These are phyloP conservation scores for Mellivora capensis DNA, from an alignment of 2,113 vertebrate species.

Conservation along the genomic window DNA sequence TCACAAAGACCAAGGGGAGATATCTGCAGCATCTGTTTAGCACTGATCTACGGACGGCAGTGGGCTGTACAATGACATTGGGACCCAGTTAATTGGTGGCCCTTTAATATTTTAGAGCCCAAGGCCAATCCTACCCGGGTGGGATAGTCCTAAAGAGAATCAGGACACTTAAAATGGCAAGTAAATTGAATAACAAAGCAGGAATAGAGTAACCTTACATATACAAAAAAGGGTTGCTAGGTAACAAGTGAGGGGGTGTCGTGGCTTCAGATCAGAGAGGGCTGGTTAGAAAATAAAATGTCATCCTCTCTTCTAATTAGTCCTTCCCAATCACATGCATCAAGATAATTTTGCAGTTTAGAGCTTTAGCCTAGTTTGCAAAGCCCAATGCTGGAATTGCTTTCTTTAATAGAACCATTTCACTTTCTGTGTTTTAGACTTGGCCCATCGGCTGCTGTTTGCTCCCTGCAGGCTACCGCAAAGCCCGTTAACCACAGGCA, in stretches of 20 bases:
- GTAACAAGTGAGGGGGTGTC: conserved; percentile 74
- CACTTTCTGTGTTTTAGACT: conserved; percentile 27
- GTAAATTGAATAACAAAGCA: conserved; percentile 74
- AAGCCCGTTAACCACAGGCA: conserved; percentile 22
- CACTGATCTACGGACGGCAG: not conserved
- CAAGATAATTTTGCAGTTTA: conserved; percentile 66
- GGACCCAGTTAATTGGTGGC: not conserved
- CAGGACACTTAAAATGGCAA: conserved; percentile 69
- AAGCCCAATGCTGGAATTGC: conserved; percentile 50
- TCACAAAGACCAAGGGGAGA: conserved; percentile 46
- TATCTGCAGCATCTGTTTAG: conserved; percentile 39
- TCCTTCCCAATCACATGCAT: conserved; percentile 67
- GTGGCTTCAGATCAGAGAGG: conserved; percentile 74
- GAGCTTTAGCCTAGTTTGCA: conserved; percentile 61
- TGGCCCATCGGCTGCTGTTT: not conserved
- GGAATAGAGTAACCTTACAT: conserved; percentile 71
- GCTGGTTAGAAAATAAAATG: conserved; percentile 77
- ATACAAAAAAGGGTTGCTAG: conserved; percentile 78
- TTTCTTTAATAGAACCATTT: conserved; percentile 46
- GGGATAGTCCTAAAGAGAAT: conserved; percentile 39
- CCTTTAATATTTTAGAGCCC: conserved; percentile 34
- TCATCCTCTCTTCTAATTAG: conserved; percentile 76
- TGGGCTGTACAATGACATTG: not conserved
- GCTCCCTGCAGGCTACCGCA: not conserved
- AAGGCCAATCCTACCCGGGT: conserved; percentile 25